Conservation (phyloP, 2,113 vertebrate species). For the Chunga burmeisteri region DNA sequence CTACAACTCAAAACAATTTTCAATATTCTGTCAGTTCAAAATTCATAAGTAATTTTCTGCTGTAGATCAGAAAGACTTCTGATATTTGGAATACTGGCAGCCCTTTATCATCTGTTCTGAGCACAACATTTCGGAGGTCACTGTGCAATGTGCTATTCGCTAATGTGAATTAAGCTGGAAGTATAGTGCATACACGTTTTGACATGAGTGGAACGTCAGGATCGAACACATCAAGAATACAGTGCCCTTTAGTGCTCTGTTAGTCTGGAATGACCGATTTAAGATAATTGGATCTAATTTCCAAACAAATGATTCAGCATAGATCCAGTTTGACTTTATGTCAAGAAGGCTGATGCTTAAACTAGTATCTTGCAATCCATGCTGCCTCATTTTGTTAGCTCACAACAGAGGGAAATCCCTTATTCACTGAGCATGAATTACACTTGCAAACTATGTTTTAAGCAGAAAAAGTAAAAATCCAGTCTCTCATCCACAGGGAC, state of each 20-base stretch:
- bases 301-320: background rate
- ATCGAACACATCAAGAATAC: background rate
- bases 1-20: background rate
- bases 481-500: background rate
- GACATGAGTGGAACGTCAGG: background rate
- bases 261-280: background rate
- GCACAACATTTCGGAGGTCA: background rate
- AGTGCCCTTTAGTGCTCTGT: background rate
- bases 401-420: background rate
- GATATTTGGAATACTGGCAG: background rate
- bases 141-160: accelerated
- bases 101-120: background rate
- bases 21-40: background rate
- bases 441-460: background rate
- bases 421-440: background rate
- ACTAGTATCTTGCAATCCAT: background rate
- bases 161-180: background rate
- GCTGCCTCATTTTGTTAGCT: background rate
- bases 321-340: conserved; percentile 8
- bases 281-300: conserved; percentile 3
- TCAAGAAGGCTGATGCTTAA: background rate
- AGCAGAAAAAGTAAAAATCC: background rate
- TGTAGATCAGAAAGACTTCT: background rate
- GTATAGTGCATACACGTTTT: background rate
- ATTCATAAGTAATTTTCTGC: background rate